A percentile compares a stretch with the other conserved stretches of the same genome.
Conservation (phyloP, 2,113 vertebrate species). For the Tyto alba region DNA sequence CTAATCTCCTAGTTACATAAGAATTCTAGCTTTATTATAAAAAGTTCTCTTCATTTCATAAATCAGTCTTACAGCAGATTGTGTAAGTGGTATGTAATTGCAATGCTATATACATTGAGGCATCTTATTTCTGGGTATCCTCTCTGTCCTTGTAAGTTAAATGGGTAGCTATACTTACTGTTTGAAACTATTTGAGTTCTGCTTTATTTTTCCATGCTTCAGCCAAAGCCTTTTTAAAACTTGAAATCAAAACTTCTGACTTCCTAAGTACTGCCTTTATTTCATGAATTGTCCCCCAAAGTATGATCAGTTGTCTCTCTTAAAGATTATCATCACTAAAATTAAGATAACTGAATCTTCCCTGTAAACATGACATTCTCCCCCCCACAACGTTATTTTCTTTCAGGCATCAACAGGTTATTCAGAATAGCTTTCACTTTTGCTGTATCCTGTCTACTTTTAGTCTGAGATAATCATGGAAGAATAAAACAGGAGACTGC, state of each 20-base stretch:
- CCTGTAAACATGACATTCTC: neutral
- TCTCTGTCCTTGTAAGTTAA: neutral
- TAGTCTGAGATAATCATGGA: neutral
- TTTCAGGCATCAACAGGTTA: neutral
- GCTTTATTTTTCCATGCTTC: neutral
- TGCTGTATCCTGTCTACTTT: neutral
- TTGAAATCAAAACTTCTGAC: neutral
- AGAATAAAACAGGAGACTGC: neutral
- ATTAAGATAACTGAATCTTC: neutral
- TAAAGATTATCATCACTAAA: neutral
- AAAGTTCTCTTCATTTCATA: neutral
- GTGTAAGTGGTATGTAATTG: neutral
- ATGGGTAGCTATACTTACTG: neutral
- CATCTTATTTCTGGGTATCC: neutral
- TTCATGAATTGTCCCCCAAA: neutral
- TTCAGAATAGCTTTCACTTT: neutral
- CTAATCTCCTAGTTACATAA: neutral
- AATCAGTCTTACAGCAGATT: neutral
- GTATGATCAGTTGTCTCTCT: neutral
- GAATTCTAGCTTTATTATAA: neutral
- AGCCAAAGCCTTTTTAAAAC: neutral
- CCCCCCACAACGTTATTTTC: neutral
- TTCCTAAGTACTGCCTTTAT: neutral
- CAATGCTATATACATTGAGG: neutral
- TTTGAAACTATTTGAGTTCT: neutral